Evolutionary conservation across 1,140 invertebrate genomes (phyloP).

Genomic region (Euura lappo): DNA sequence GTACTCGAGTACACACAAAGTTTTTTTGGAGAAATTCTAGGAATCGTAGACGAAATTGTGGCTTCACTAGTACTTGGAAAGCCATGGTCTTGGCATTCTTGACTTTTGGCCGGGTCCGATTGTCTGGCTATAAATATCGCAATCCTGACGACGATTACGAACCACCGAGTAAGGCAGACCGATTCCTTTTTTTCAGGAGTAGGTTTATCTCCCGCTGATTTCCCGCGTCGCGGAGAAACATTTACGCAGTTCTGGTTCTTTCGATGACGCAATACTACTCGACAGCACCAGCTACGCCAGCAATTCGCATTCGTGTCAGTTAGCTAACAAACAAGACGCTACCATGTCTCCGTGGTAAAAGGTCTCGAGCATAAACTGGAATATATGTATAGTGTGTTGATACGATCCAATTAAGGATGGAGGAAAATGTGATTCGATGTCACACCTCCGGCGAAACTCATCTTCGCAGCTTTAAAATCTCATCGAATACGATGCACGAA

Average conservation of each 20-base stretch:
- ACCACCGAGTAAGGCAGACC: neutral
- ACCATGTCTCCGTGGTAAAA: neutral
- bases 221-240: neutral
- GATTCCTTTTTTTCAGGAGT: neutral
- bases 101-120: no score
- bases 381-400: neutral
- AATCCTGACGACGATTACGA: neutral
- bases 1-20: no score
- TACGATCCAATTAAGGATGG: neutral
- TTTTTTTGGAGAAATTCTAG: no score
- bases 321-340: slow-evolving; percentile 7
- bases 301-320: slow-evolving; percentile 6
- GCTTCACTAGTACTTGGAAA: no score
- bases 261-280: neutral
- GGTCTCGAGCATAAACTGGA: neutral
- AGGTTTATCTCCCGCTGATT: neutral
- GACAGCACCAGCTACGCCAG: neutral
- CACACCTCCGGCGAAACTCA: neutral
- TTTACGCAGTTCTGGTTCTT: slow-evolving; percentile 5
- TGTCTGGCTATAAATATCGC: no score
- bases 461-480: no score
- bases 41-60: no score
- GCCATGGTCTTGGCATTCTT: no score
- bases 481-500: no score
- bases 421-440: neutral